phyloP scores from a whole-genome alignment of 2,797 vertebrate species.

The Pangasius krempfi region DNA sequence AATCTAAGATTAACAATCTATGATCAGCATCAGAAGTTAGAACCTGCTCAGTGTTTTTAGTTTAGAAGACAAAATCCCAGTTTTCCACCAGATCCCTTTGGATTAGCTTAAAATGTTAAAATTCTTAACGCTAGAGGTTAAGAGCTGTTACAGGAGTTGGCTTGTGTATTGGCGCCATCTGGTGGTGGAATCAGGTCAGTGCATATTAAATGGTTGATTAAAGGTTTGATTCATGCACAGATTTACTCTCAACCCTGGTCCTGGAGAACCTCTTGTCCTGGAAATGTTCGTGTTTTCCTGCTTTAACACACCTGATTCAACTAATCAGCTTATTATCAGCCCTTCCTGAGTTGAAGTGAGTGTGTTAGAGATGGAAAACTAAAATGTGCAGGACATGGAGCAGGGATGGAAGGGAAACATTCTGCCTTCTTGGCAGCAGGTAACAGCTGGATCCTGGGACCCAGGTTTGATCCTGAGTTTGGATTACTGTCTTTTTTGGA shows the following conservation, averaged over 20 bases:
- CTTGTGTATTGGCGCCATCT: slow-evolving; percentile 68
- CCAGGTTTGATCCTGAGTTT: not conserved
- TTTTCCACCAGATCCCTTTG: not conserved
- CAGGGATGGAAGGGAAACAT: not conserved
- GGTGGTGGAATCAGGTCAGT: not conserved
- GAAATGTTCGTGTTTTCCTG: not conserved
- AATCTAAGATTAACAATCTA: not conserved
- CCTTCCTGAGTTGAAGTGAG: too few relatives aligned
- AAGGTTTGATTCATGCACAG: not conserved
- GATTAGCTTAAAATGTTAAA: not conserved
- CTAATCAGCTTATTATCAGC: not conserved
- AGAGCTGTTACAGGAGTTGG: slow-evolving; percentile 1
- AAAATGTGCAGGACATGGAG: not conserved
- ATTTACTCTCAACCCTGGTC: not conserved
- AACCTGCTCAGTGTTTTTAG: not conserved
- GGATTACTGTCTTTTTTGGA: not conserved
- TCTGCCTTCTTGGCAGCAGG: not conserved
- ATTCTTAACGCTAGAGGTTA: not conserved
- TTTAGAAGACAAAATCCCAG: not conserved
- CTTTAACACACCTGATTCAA: not conserved
- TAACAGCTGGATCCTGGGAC: not conserved
- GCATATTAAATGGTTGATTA: not conserved
- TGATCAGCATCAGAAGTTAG: not conserved
- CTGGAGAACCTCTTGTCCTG: not conserved
- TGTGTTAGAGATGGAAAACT: not conserved